phyloP scores from a whole-genome alignment of 2,888 invertebrate genomes.

The Taphrorychus bicolor region DNA sequence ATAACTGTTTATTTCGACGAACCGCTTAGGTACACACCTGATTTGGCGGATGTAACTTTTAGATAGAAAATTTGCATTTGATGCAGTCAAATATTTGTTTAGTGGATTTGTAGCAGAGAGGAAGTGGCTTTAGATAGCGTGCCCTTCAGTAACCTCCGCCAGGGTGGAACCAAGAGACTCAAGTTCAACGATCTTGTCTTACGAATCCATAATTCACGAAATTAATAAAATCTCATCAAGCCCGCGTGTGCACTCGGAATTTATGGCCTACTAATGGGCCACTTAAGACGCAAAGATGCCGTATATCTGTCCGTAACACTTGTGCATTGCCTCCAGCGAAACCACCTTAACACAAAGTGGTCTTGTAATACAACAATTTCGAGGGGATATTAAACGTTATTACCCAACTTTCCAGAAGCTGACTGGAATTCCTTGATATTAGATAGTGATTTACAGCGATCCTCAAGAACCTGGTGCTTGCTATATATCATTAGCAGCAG shows the following conservation, averaged over 20 bases:
- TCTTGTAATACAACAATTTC: conserved; percentile 29
- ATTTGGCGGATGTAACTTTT: background rate
- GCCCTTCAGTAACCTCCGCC: too few relatives aligned
- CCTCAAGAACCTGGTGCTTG: background rate
- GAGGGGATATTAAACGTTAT: conserved; percentile 21
- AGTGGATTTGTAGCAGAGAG: too few relatives aligned
- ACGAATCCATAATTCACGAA: conserved; percentile 15
- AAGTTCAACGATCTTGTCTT: conserved; percentile 18
- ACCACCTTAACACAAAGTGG: conserved; percentile 36
- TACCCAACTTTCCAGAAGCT: conserved; percentile 11
- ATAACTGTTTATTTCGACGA: background rate
- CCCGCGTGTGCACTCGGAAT: conserved; percentile 28
- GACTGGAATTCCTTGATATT: conserved; percentile 18
- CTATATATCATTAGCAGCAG: conserved; percentile 1
- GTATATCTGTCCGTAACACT: conserved; percentile 39
- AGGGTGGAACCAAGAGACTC: background rate
- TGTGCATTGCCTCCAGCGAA: conserved; percentile 31
- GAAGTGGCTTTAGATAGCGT: too few relatives aligned
- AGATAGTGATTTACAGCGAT: conserved; percentile 20
- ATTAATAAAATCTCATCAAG: conserved; percentile 39
- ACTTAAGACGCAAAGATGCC: conserved; percentile 37
- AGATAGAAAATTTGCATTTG: background rate
- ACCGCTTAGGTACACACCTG: background rate
- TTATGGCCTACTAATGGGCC: conserved; percentile 37
- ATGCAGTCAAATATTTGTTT: background rate